Evolutionary conservation across 2,888 invertebrate genomes (phyloP).

Genomic region (Thelaira solivaga): DNA sequence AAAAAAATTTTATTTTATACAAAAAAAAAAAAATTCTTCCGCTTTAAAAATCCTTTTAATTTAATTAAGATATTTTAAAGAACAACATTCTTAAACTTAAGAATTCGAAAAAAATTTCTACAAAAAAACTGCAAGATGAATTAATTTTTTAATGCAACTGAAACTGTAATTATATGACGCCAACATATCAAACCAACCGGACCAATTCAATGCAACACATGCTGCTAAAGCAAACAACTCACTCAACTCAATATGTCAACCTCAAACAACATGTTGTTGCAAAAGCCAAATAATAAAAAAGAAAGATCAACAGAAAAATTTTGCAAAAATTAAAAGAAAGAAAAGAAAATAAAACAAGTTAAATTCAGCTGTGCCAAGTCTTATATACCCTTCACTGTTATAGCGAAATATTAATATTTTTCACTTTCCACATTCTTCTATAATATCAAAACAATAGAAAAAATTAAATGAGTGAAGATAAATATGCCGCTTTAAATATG

Average conservation of each 20-base stretch:
- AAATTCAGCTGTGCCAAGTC: too few relatives aligned
- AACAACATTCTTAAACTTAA: conserved; percentile 18
- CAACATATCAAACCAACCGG: conserved; percentile 58
- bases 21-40: neutral
- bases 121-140: conserved; percentile 49
- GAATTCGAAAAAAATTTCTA: neutral
- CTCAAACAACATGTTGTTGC: conserved; percentile 40
- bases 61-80: conserved; percentile 19
- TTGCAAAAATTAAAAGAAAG: conserved; percentile 14
- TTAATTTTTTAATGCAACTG: conserved; percentile 58
- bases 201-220: conserved; percentile 54
- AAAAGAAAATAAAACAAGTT: conserved; percentile 2
- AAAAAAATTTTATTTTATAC: too few relatives aligned
- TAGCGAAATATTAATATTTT: too few relatives aligned
- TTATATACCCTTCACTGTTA: too few relatives aligned
- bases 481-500: too few relatives aligned
- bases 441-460: too few relatives aligned
- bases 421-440: too few relatives aligned
- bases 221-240: conserved; percentile 44
- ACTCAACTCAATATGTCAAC: conserved; percentile 52
- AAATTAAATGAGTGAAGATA: too few relatives aligned
- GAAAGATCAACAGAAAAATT: conserved; percentile 26
- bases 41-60: conserved; percentile 22
- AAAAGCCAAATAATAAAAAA: conserved; percentile 9
- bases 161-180: conserved; percentile 58